A percentile compares a stretch with the other conserved stretches of the same genome.
Evolutionary conservation across 2,797 vertebrate species (phyloP).

Genomic region (Merluccius polli): DNA sequence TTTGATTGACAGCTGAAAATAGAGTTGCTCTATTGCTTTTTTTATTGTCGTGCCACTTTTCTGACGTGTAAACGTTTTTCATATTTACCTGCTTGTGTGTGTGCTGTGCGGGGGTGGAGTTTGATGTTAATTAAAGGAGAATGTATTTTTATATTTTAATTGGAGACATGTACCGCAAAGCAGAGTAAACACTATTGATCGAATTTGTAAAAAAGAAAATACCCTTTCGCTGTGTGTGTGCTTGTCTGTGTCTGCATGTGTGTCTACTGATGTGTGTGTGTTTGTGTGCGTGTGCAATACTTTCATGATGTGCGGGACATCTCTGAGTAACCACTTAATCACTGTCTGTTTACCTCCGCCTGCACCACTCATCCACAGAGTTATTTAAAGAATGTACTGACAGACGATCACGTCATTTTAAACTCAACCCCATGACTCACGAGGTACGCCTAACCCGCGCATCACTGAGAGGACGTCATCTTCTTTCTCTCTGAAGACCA

Average conservation of each 20-base stretch:
- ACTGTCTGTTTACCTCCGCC: neutral
- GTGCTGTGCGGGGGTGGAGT: neutral
- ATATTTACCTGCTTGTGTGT: neutral
- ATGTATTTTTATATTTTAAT: neutral
- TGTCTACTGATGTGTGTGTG: neutral
- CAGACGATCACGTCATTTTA: neutral
- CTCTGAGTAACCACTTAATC: neutral
- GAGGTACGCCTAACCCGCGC: too few species aligned
- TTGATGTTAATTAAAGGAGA: neutral
- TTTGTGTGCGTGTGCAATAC: neutral
- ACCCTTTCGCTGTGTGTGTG: neutral
- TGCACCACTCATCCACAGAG: neutral
- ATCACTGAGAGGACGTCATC: too few species aligned
- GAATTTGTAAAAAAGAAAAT: neutral
- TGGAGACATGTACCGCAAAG: neutral
- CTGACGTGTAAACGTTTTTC: neutral
- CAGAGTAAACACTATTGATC: neutral
- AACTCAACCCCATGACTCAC: too few species aligned
- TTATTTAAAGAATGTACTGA: neutral
- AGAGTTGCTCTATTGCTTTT: neutral
- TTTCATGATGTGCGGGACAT: neutral
- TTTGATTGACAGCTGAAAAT: neutral
- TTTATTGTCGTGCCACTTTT: neutral
- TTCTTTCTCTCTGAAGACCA: neutral
- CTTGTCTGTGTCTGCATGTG: neutral